Percentiles rank a stretch among this genome's conserved stretches.
phyloP scores from a whole-genome alignment of 2,113 vertebrate genomes.

The Datnioides undecimradiatus region DNA sequence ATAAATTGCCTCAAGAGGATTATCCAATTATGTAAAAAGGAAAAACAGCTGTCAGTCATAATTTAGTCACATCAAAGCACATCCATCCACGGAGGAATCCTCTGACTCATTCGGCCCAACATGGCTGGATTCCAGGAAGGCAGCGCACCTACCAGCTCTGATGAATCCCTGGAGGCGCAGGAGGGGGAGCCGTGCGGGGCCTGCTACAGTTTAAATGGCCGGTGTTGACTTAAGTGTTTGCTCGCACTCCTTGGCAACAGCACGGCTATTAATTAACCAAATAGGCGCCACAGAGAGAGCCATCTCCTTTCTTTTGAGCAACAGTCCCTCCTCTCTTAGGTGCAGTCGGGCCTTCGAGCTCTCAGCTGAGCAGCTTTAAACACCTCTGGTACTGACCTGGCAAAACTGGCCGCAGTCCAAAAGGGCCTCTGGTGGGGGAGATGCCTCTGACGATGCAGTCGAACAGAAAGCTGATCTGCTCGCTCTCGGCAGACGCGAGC shows the following conservation, averaged over 20 bases:
- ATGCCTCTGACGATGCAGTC: constrained; percentile 96
- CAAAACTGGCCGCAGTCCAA: constrained; percentile 90
- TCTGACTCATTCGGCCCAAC: constrained; percentile 58
- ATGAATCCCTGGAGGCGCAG: constrained; percentile 42
- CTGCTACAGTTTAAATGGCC: constrained; percentile 10
- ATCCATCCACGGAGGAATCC: constrained; percentile 31
- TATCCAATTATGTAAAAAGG: constrained; percentile 63
- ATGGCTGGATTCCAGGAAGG: constrained; percentile 53
- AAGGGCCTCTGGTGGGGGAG: constrained; percentile 92
- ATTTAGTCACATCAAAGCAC: constrained; percentile 61
- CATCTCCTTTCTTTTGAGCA: neutral
- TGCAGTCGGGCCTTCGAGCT: neutral
- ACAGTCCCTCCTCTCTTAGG: neutral
- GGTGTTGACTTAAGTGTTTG: constrained; percentile 40
- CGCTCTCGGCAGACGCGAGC: constrained; percentile 90
- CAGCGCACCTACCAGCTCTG: constrained; percentile 14
- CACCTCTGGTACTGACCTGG: constrained; percentile 87
- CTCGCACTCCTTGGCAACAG: constrained; percentile 22
- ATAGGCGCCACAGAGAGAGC: neutral
- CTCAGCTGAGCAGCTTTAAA: constrained; percentile 13
- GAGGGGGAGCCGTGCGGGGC: neutral
- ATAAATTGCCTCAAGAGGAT: constrained; percentile 48
- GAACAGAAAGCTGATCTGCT: constrained; percentile 98
- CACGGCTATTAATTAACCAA: neutral
- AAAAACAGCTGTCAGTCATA: constrained; percentile 65